These are phyloP conservation scores for Charina bottae DNA, from an alignment of 2,113 vertebrate species.

Conservation along the genomic window DNA sequence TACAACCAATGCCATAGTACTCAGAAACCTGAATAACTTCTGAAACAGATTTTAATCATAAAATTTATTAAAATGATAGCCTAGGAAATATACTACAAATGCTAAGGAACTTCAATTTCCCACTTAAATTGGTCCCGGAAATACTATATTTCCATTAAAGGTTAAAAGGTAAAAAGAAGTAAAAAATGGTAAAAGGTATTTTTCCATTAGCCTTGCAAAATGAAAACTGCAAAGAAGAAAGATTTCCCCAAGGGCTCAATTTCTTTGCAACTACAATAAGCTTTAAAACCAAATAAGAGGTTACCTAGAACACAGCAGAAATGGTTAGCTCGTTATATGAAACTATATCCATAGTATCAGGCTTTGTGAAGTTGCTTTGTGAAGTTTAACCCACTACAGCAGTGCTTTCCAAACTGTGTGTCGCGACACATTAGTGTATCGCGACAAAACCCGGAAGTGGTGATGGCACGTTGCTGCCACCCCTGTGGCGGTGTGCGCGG, in stretches of 20 bases:
- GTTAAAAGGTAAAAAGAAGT: too few relatives aligned
- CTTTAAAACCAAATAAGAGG: neutral
- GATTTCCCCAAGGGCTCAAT: neutral
- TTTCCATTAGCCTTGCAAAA: neutral
- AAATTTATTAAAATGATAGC: neutral
- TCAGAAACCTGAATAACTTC: neutral
- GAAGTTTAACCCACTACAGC: neutral
- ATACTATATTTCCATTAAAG: neutral
- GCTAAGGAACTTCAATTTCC: neutral
- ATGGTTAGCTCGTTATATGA: neutral
- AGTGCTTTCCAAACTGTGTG: too few relatives aligned
- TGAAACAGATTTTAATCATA: neutral
- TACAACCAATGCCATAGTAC: neutral
- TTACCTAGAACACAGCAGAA: neutral
- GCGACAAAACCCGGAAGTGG: too few relatives aligned
- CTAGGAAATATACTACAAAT: neutral
- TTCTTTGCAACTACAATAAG: neutral
- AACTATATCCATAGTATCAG: neutral
- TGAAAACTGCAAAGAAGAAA: neutral
- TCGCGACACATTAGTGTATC: too few relatives aligned
- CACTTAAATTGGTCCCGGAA: neutral
- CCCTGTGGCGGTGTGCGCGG: too few relatives aligned
- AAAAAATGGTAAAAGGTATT: too few relatives aligned
- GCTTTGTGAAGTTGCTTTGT: too few relatives aligned
- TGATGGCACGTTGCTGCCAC: too few relatives aligned